phyloP scores from a whole-genome alignment of 1,140 invertebrate genomes.

The Holcopasites calliopsidis region DNA sequence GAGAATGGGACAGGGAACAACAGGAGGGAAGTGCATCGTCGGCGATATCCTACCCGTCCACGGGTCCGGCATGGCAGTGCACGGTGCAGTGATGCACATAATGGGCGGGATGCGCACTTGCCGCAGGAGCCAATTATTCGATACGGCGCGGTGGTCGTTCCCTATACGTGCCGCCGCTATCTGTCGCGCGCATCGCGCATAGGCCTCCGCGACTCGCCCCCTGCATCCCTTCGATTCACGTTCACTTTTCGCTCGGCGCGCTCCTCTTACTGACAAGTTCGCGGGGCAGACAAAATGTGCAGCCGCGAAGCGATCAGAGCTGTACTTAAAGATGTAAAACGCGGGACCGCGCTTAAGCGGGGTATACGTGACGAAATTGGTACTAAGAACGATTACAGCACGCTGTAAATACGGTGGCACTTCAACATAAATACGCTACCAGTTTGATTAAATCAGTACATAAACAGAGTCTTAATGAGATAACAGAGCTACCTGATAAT shows the following conservation, averaged over 20 bases:
- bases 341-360: no score
- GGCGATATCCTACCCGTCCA: constrained; percentile 55
- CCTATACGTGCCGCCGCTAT: constrained; percentile 76
- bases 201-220: constrained; percentile 61
- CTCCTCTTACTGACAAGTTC: constrained; percentile 21
- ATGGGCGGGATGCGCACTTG: constrained; percentile 78
- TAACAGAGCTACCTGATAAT: no score
- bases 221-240: constrained; percentile 33
- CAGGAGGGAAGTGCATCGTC: constrained; percentile 55
- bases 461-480: no score
- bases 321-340: not conserved
- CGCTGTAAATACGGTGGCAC: no score
- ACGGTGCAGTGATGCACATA: constrained; percentile 77
- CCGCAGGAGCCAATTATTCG: constrained; percentile 80
- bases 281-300: constrained; percentile 17
- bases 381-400: no score
- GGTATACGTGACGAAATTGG: no score
- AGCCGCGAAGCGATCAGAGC: constrained; percentile 9
- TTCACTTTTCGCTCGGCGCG: constrained; percentile 1
- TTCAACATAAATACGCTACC: no score
- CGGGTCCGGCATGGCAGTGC: constrained; percentile 53
- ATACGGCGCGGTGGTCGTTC: constrained; percentile 75
- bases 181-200: constrained; percentile 73
- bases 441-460: no score
- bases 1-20: constrained; percentile 9